These are phyloP conservation scores for Drosophila ambigua DNA, from an alignment of 1,140 invertebrate genomes.

Conservation along the genomic window DNA sequence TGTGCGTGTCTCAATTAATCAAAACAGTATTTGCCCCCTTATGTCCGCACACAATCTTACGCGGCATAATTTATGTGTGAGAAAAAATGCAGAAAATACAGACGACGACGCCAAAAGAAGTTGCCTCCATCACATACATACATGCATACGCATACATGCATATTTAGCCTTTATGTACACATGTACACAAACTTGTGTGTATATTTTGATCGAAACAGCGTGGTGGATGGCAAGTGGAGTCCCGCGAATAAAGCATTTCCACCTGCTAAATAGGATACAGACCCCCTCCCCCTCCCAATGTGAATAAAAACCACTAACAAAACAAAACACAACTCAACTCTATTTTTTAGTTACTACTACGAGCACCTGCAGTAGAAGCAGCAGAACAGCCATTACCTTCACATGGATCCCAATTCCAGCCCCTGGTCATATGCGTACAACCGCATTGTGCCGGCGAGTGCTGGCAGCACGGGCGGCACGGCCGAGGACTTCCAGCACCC, in stretches of 20 bases:
- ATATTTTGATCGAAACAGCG: constrained; percentile 5
- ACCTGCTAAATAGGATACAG: background rate
- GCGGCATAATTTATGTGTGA: too few relatives aligned
- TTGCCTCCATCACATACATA: background rate
- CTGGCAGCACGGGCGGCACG: constrained; percentile 67
- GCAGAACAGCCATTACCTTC: constrained; percentile 45
- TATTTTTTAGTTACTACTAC: constrained; percentile 36
- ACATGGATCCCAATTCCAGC: constrained; percentile 81
- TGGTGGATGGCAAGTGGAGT: too few relatives aligned
- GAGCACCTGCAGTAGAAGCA: constrained; percentile 30
- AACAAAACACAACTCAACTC: background rate
- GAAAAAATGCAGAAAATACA: constrained; percentile 1
- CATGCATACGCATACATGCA: background rate
- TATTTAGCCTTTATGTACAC: constrained; percentile 1
- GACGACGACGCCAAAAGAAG: too few relatives aligned
- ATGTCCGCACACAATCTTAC: too few relatives aligned
- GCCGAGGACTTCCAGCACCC: constrained; percentile 81
- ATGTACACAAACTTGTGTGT: constrained; percentile 6
- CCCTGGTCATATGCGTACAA: constrained; percentile 83
- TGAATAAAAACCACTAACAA: background rate
- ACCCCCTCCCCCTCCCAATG: constrained; percentile 1
- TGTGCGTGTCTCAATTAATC: too few relatives aligned
- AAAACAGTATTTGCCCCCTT: too few relatives aligned
- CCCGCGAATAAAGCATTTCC: too few relatives aligned
- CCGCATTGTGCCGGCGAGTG: constrained; percentile 75